Percentiles rank a stretch among this genome's conserved stretches.
phyloP scores from a whole-genome alignment of 2,888 invertebrate genomes.

The Tetheella fluctuosa region DNA sequence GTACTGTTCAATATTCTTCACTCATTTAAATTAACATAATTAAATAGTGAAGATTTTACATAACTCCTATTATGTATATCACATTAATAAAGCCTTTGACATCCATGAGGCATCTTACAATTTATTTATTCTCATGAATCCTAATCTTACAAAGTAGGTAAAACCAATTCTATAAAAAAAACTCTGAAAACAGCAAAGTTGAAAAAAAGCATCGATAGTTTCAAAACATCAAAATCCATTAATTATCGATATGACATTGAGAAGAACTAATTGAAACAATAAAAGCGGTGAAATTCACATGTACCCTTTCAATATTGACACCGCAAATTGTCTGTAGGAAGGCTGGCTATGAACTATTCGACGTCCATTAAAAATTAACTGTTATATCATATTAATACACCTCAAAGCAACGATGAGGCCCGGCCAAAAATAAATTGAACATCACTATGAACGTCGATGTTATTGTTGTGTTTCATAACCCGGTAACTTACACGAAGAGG shows the following conservation, averaged over 20 bases:
- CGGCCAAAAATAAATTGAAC: constrained; percentile 57
- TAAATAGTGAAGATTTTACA: too few relatives aligned
- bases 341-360: constrained; percentile 39
- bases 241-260: background rate
- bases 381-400: constrained; percentile 59
- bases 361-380: constrained; percentile 63
- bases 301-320: constrained; percentile 40
- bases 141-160: too few relatives aligned
- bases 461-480: constrained; percentile 21
- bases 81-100: too few relatives aligned
- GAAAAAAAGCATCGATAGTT: background rate
- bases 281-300: constrained; percentile 24
- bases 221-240: background rate
- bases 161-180: too few relatives aligned
- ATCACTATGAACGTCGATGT: constrained; percentile 40
- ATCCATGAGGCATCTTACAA: too few relatives aligned
- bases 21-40: too few relatives aligned
- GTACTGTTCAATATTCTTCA: too few relatives aligned
- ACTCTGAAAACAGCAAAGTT: background rate
- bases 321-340: constrained; percentile 41
- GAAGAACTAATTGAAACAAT: constrained; percentile 13
- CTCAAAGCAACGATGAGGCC: constrained; percentile 50
- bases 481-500: constrained; percentile 25
- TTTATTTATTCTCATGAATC: too few relatives aligned
- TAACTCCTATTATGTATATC: too few relatives aligned